Evolutionary conservation across 2,113 vertebrate species (phyloP), one percentile per base, ranked within the genome.

Genomic region (Mobula birostris): DNA sequence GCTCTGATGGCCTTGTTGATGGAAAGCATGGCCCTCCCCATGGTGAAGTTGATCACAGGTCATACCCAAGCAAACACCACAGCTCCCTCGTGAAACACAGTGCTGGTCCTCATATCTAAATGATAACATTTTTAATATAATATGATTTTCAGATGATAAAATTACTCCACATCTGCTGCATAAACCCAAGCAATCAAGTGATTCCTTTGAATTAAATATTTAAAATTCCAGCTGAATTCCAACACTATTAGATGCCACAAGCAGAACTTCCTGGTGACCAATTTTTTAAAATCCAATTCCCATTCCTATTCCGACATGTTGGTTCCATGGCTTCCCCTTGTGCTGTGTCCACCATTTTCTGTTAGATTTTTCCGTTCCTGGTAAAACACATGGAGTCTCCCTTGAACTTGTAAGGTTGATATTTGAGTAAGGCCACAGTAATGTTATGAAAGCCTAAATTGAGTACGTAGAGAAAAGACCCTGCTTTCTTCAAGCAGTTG

Each of bases 191-290:
- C 85, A 88, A 66, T 63, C 14, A 88, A 66, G n/a, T n/a, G 11
- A 19, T 88, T 88, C 58, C 29, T 14, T 63, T 88, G 27, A 66
- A 7, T 88, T 88, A 63, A 63, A 88, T 12, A 15, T 32, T 88
- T 87, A 3, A 88, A 88, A 12, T 66, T 87, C 63, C 85, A 63
- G 27, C 85, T 88, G 58, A 88, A 88, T n/a, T 66, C 85, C 27
- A 63, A 87, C 15, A 61, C 83, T 29, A 87, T 32, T 88, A n/a
- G 85, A 32, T 88, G 12, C 48, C 48, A 48, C 48, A 48, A 48
- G 48, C 48, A 48, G 48, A 48, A 48, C 48, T 48, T 48, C 48
- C 3, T 48, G 48, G 48, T 48, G 48, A 1, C 48, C 48, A 48
- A 48, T 48, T 48, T 48, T 48, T 48, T 2, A 48, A 48, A 48